Conservation (phyloP, 2,797 vertebrate species). For the Gallirallus australis region DNA sequence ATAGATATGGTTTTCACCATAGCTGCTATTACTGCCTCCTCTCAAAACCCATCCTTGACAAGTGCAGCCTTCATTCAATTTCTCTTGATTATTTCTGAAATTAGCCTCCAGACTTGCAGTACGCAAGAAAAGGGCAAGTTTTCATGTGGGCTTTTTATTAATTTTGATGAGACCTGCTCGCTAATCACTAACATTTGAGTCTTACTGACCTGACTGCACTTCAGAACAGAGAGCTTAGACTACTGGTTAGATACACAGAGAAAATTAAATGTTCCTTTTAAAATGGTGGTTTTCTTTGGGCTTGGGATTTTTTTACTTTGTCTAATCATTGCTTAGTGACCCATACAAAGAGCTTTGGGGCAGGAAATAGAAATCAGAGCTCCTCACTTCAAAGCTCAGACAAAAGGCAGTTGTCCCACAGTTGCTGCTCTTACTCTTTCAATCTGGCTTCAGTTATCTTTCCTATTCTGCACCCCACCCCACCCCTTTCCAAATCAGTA, state of each 20-base stretch:
- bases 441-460: neutral
- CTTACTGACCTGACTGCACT: neutral
- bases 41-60: neutral
- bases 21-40: neutral
- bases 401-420: neutral
- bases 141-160: neutral
- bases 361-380: neutral
- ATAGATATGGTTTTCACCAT: neutral
- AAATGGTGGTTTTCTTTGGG: neutral
- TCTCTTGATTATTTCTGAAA: neutral
- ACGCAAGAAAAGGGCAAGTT: neutral
- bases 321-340: neutral
- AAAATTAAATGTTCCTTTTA: neutral
- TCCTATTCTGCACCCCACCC: neutral
- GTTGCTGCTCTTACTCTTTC: neutral
- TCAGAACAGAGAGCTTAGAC: neutral
- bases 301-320: neutral
- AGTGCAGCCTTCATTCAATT: neutral
- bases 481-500: neutral
- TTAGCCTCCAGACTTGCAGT: neutral
- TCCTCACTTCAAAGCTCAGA: neutral
- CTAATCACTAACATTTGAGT: accelerated
- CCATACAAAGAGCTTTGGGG: neutral
- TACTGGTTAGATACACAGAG: neutral
- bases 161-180: neutral